Base-by-base conservation (phyloP, 2,797 vertebrate genomes). In the Schizopygopsis pylzovi region DNA sequence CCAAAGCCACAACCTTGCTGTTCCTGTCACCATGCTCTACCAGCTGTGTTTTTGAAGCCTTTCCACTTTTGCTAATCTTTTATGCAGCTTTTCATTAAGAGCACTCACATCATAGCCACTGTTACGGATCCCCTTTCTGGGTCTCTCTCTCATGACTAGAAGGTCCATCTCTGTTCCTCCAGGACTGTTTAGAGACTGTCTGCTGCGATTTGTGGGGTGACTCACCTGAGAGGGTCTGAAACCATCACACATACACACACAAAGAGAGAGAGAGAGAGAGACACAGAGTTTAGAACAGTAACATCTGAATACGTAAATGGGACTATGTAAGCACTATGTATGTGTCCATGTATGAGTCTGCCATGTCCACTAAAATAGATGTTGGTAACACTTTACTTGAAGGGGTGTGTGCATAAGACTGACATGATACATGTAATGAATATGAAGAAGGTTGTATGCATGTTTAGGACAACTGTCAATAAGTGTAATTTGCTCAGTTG, bases 121-220 rank as follows among this genome's bases (percentile, higher is more conserved):
- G 95, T 99, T 99, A 3, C 97, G 94, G 83, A 99, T 99, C 80
- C 98, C 98, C 92, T 97, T 97, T 33, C 97, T 96, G 2, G 97
- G 97, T 90, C 97, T 95, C 90, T 99, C 98, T 86, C 97, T 96
- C 89, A 98, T 98, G 88, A 99, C 98, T 76, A 99, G 96, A 86
- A 99, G 96, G 94, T 99, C 98, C 97, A 99, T 99, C 94, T 99
- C 98, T 0, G 98, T 99, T 91, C 97, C 98, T 84, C 98, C 98
- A 1, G 98, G 98, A 89, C 98, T 99, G 92, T 98, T 99, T 91
- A 99, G 95, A 89, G 97, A 99, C 93, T 99, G 98, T 85, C 98
- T 96, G 94, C 98, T 99, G 91, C 97, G 96, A 92, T 98, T 98
- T 77, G 97, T 94, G 0, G 96, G 96, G 91, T 93, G 97, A 92